phyloP scores from a whole-genome alignment of 2,797 vertebrate genomes.

The Falco concolor region DNA sequence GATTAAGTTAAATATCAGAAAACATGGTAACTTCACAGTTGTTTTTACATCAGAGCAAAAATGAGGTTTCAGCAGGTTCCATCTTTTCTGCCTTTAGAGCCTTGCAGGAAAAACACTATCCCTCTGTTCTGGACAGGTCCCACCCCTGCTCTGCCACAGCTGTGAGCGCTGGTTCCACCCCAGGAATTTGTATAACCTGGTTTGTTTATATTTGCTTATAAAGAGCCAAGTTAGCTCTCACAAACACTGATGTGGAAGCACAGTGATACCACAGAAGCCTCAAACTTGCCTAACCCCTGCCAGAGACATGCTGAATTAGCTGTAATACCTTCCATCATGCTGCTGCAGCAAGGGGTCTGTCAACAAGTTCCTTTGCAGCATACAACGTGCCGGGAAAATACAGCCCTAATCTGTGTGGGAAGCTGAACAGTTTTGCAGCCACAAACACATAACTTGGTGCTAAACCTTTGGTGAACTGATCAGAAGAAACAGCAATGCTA shows the following conservation, averaged over 20 bases:
- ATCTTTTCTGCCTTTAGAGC: neutral
- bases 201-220: neutral
- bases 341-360: neutral
- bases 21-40: neutral
- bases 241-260: neutral
- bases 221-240: neutral
- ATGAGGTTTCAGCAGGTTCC: neutral
- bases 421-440: neutral
- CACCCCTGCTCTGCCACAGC: neutral
- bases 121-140: neutral
- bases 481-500: neutral
- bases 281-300: neutral
- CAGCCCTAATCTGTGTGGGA: neutral
- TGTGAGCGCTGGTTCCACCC: neutral
- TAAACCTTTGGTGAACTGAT: neutral
- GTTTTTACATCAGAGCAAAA: neutral
- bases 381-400: neutral
- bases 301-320: neutral
- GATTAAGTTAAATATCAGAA: neutral
- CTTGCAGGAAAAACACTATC: neutral
- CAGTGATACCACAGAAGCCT: neutral
- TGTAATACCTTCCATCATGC: neutral
- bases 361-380: neutral
- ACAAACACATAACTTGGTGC: neutral
- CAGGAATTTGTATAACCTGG: neutral